Evolutionary conservation across 2,888 invertebrate genomes (phyloP).

Genomic region (Drosophila meridionalis): DNA sequence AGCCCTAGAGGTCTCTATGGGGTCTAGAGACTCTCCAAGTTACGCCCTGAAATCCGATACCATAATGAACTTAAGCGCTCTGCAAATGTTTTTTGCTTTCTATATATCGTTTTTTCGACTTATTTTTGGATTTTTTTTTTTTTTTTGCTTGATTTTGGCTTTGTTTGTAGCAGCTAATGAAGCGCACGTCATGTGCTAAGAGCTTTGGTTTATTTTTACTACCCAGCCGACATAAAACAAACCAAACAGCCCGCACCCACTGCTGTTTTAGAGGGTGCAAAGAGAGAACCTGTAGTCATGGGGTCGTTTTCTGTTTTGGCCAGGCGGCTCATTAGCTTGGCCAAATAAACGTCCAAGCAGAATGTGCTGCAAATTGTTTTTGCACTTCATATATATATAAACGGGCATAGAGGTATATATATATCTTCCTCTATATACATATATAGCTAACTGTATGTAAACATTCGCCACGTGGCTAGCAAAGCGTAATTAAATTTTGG

Average conservation of each 20-base stretch:
- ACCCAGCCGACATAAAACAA: slow-evolving; percentile 6
- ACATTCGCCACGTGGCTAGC: slow-evolving; percentile 62
- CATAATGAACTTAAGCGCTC: slow-evolving; percentile 66
- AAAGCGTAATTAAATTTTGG: slow-evolving; percentile 59
- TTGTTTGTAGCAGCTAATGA: slow-evolving; percentile 64
- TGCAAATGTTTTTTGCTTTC: slow-evolving; percentile 19
- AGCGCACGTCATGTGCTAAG: slow-evolving; percentile 59
- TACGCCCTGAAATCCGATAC: slow-evolving; percentile 63
- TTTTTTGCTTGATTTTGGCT: slow-evolving; percentile 11
- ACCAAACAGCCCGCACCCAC: neutral
- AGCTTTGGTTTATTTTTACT: slow-evolving; percentile 62
- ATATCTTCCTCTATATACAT: slow-evolving; percentile 4
- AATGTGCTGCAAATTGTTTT: slow-evolving; percentile 37
- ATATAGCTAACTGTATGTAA: slow-evolving; percentile 37
- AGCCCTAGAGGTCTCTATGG: neutral
- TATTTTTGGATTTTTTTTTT: neutral
- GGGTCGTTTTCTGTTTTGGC: slow-evolving; percentile 7
- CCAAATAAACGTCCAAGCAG: slow-evolving; percentile 54
- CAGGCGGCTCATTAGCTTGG: slow-evolving; percentile 73
- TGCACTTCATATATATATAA: slow-evolving; percentile 13
- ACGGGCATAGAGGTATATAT: neutral
- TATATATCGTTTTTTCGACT: slow-evolving; percentile 8
- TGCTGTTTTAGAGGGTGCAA: neutral
- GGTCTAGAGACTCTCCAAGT: slow-evolving; percentile 1
- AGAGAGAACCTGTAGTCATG: neutral